These are phyloP conservation scores for Conus canariensis DNA, from an alignment of 2,888 invertebrate genomes.

Conservation along the genomic window DNA sequence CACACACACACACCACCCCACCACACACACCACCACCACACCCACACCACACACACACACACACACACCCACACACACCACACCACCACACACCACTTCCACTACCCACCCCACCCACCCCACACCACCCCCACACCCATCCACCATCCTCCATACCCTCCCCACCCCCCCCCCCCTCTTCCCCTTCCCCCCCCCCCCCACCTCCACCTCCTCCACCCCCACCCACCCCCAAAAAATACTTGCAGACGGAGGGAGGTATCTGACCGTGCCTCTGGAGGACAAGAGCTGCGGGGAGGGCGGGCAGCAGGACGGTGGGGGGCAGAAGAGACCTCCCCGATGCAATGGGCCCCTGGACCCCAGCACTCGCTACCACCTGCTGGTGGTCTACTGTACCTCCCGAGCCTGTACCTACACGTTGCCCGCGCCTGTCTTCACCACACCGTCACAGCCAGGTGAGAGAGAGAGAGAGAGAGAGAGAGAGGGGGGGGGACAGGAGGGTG, in stretches of 20 bases:
- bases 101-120: too few species aligned
- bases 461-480: too few species aligned
- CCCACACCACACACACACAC: too few species aligned
- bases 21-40: neutral
- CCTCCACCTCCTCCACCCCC: neutral
- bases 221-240: neutral
- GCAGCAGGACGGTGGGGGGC: neutral
- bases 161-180: neutral
- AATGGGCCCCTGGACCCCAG: neutral
- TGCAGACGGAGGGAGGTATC: neutral
- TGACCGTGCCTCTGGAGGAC: neutral
- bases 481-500: neutral
- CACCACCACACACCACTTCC: too few species aligned
- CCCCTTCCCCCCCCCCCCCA: neutral
- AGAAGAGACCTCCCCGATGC: neutral
- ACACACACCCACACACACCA: too few species aligned
- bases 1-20: too few species aligned
- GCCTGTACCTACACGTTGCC: slow-evolving; percentile 22
- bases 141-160: neutral
- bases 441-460: neutral
- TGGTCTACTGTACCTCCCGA: slow-evolving; percentile 26
- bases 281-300: neutral
- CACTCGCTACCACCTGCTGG: slow-evolving; percentile 26
- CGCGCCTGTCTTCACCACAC: slow-evolving; percentile 8
- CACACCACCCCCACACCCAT: neutral